Evolutionary conservation across 2,888 invertebrate species (phyloP).

Genomic region (Phengaris arion): DNA sequence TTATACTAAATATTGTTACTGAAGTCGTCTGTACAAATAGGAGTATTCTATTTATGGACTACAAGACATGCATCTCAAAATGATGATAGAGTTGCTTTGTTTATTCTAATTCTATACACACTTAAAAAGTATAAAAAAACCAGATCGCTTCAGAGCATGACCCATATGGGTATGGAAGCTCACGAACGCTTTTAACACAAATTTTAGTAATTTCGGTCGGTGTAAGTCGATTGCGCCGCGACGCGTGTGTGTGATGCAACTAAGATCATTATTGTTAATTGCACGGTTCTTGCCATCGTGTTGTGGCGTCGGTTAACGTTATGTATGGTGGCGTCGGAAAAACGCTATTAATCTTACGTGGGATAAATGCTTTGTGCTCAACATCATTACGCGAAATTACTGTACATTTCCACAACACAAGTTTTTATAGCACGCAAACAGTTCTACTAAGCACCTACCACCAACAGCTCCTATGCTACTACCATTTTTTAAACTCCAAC

Average conservation of each 20-base stretch:
- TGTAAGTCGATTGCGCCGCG: conserved; percentile 43
- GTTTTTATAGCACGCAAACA: conserved; percentile 1
- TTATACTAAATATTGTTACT: too few relatives aligned
- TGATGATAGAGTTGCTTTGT: too few relatives aligned
- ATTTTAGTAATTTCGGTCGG: conserved; percentile 58
- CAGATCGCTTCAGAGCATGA: conserved; percentile 31
- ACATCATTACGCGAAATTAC: conserved; percentile 10
- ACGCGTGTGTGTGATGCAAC: conserved; percentile 34
- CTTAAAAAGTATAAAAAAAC: background rate
- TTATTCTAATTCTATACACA: too few relatives aligned
- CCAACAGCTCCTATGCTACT: background rate
- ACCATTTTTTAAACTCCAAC: too few relatives aligned
- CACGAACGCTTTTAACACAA: conserved; percentile 57
- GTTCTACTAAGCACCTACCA: background rate
- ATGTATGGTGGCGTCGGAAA: background rate
- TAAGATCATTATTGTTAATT: conserved; percentile 38
- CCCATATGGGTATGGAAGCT: conserved; percentile 40
- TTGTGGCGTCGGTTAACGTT: background rate
- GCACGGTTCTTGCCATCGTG: conserved; percentile 5
- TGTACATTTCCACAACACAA: background rate
- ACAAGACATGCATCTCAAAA: too few relatives aligned
- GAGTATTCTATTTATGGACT: too few relatives aligned
- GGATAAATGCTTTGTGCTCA: background rate
- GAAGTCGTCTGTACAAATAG: too few relatives aligned
- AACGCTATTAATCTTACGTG: background rate